Percentiles rank a stretch among this genome's conserved stretches.
phyloP scores from a whole-genome alignment of 2,797 vertebrate species.

The Borostomias antarcticus region DNA sequence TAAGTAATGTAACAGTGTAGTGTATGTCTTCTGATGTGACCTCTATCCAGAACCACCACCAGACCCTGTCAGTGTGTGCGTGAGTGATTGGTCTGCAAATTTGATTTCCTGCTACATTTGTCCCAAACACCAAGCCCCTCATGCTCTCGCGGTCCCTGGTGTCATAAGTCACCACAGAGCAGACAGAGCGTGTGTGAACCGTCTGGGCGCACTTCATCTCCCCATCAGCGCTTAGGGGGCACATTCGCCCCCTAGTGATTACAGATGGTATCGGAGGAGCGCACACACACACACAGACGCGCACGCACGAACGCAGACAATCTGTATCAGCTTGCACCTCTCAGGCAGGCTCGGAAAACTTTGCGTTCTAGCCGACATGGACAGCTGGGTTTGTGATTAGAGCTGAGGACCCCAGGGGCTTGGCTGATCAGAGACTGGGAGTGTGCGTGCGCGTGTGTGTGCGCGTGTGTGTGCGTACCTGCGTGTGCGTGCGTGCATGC shows the following conservation, averaged over 20 bases:
- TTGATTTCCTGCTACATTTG: too few relatives aligned
- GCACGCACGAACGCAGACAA: too few relatives aligned
- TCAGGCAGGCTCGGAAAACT: too few relatives aligned
- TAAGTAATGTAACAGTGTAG: too few relatives aligned
- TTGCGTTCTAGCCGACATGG: too few relatives aligned
- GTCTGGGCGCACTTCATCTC: conserved; percentile 63
- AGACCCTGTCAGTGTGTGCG: too few relatives aligned
- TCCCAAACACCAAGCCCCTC: not conserved
- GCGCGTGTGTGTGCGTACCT: not conserved
- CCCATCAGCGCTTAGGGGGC: conserved; percentile 55
- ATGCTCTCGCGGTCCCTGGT: not conserved
- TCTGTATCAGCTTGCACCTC: conserved; percentile 24
- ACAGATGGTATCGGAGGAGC: conserved; percentile 36
- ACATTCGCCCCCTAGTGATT: conserved; percentile 52
- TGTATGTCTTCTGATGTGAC: too few relatives aligned
- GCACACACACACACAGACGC: conserved; percentile 30
- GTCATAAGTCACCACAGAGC: not conserved
- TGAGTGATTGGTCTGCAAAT: too few relatives aligned
- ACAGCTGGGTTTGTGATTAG: not conserved
- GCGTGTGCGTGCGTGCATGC: too few relatives aligned
- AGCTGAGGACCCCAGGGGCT: not conserved
- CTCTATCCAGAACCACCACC: too few relatives aligned
- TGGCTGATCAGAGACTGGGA: not conserved
- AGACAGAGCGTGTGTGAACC: not conserved
- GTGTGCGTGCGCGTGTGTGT: not conserved